Base-by-base conservation (phyloP, 2,797 vertebrate species). In the Enoplosus armatus region DNA sequence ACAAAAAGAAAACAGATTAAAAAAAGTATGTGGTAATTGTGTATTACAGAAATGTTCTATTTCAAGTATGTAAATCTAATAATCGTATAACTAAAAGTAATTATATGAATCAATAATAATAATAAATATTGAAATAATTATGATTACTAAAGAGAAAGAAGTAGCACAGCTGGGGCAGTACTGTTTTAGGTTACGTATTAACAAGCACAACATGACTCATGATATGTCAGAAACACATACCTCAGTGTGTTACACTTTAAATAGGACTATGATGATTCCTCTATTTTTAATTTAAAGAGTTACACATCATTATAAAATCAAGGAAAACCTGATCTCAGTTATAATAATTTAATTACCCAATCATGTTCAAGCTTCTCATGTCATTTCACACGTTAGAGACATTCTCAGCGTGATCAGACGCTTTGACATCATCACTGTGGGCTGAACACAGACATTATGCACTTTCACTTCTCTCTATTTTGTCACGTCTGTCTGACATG, bases 391-490 rank as follows among this genome's bases (percentile, higher is more conserved):
- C 67, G 29, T 72, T 20, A 20, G 16, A 61, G 55, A 50, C 61
- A 35, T 59, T 70, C 60, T 48, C 31, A 48, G 41, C 39, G 18
- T 35, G 58, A 68, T 76, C 73, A 70, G 53, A 60, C 9, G 0
- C 43, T 79, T 80, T 85, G 84, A 89, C 85, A 82, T 87, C 88
- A 88, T 77, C 24, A 31, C 22, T 80, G 78, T 61, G 73, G 77
- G 62, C 77, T 78, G 56, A 67, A 51, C 53, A 11, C 74, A 87
- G 71, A 80, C 78, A 59, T 68, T 35, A 50, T 67, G 64, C 48
- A 77, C 79, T 94, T 91, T 92, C 91, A 90, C 87, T 93, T 94
- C 92, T 87, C 88, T 71, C 60, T 91, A 54, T 35, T 70, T 75
- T 83, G 67, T 87, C 74, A 71, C 43, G 64, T 66, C 67, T 77